These are phyloP conservation scores for Oplegnathus fasciatus DNA, from an alignment of 2,113 vertebrate genomes.

Conservation along the genomic window DNA sequence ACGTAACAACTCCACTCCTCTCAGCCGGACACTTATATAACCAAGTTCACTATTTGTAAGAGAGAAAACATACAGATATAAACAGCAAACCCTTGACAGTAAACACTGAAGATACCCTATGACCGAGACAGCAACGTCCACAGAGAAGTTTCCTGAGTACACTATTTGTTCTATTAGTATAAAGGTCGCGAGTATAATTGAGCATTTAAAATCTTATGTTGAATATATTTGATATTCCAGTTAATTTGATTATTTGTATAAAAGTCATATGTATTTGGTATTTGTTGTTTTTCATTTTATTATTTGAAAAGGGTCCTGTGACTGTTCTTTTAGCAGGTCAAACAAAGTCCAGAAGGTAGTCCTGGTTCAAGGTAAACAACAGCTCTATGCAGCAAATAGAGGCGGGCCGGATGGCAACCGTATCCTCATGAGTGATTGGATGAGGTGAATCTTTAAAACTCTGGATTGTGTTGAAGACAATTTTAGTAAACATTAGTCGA, in stretches of 20 bases:
- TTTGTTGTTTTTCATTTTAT: not conserved
- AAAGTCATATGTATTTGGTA: not conserved
- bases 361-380: slow-evolving; percentile 43
- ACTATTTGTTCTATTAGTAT: not conserved
- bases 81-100: not conserved
- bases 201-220: not conserved
- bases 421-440: slow-evolving; percentile 75
- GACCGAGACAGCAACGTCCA: not conserved
- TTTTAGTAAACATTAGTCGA: slow-evolving; percentile 40
- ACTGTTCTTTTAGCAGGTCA: slow-evolving; percentile 23
- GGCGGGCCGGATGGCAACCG: slow-evolving; percentile 60
- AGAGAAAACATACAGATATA: not conserved
- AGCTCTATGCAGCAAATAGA: slow-evolving; percentile 32
- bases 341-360: slow-evolving; percentile 67
- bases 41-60: not conserved
- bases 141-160: not conserved
- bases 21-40: slow-evolving; percentile 31
- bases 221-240: not conserved
- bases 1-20: not conserved
- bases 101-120: slow-evolving; percentile 28
- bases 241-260: too few relatives aligned
- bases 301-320: not conserved
- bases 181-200: not conserved
- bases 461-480: not conserved
- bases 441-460: slow-evolving; percentile 67